Conservation (phyloP, 1,140 invertebrate genomes). For the Megalonaias nervosa region DNA sequence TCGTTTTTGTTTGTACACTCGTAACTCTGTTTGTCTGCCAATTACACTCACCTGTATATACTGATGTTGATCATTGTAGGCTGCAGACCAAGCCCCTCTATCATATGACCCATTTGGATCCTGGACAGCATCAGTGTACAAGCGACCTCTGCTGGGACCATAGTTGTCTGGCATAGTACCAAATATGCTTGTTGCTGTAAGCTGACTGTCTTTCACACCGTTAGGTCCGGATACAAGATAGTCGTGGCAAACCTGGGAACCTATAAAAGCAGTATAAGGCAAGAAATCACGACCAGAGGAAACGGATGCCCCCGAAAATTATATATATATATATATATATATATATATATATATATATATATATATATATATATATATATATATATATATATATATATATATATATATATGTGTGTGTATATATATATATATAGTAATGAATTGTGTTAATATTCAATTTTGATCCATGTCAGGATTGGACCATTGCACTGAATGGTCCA, state of each 20-base stretch:
- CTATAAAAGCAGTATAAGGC: not conserved
- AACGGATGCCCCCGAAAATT: not conserved
- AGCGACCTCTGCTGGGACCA: slow-evolving; percentile 16
- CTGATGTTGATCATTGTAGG: slow-evolving; percentile 17
- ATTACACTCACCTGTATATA: slow-evolving; percentile 26
- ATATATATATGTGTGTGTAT: not conserved
- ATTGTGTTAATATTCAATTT: no score
- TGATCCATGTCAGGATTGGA: no score
- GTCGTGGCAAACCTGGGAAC: slow-evolving; percentile 30
- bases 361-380: not conserved
- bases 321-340: not conserved
- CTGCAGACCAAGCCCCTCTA: slow-evolving; percentile 21
- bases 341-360: not conserved
- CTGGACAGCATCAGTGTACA: slow-evolving; percentile 14
- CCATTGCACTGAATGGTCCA: no score
- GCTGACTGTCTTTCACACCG: slow-evolving; percentile 4
- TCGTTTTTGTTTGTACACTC: no score
- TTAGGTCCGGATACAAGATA: slow-evolving; percentile 23
- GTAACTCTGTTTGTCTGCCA: not conserved
- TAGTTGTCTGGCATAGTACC: slow-evolving; percentile 16
- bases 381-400: not conserved
- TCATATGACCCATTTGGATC: slow-evolving; percentile 16
- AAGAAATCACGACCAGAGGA: not conserved
- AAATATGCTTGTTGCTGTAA: slow-evolving; percentile 20
- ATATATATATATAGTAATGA: no score